Percentiles rank a stretch among this genome's conserved stretches.
phyloP scores from a whole-genome alignment of 2,888 invertebrate genomes.

The Malthinus seriepunctatus region DNA sequence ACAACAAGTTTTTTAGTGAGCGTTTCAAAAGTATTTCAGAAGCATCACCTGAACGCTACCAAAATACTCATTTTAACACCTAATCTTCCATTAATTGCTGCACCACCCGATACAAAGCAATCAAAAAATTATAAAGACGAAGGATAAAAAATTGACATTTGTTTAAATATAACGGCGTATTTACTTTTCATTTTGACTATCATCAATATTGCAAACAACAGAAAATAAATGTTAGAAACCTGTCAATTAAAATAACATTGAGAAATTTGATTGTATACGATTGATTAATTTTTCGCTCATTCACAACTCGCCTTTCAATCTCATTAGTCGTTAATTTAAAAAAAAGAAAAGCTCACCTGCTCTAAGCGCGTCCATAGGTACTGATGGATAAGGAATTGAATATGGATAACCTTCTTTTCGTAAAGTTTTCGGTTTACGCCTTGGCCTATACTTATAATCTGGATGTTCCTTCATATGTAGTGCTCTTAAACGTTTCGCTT shows the following conservation, averaged over 20 bases:
- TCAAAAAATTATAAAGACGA: too few species aligned
- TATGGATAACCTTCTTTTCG: constrained; percentile 91
- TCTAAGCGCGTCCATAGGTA: constrained; percentile 85
- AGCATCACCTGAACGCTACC: too few species aligned
- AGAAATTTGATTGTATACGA: constrained; percentile 1
- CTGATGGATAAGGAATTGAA: constrained; percentile 89
- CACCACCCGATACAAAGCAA: too few species aligned
- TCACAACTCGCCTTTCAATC: too few species aligned
- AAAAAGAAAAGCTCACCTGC: constrained; percentile 60
- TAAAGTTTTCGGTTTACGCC: constrained; percentile 85
- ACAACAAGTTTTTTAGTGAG: too few species aligned
- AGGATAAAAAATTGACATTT: too few species aligned
- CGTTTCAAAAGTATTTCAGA: background rate
- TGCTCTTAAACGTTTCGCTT: constrained; percentile 90
- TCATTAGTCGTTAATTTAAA: background rate
- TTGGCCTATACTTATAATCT: constrained; percentile 90
- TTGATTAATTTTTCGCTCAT: background rate
- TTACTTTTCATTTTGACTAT: too few species aligned
- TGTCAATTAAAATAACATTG: constrained; percentile 6
- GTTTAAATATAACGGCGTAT: too few species aligned
- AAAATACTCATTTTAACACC: too few species aligned
- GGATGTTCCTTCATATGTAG: constrained; percentile 96
- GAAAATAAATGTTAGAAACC: constrained; percentile 3
- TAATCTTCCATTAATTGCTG: too few species aligned
- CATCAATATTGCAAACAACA: too few species aligned